Evolutionary conservation across 2,888 invertebrate species (phyloP).

Genomic region (Apomyelois bistriatella): DNA sequence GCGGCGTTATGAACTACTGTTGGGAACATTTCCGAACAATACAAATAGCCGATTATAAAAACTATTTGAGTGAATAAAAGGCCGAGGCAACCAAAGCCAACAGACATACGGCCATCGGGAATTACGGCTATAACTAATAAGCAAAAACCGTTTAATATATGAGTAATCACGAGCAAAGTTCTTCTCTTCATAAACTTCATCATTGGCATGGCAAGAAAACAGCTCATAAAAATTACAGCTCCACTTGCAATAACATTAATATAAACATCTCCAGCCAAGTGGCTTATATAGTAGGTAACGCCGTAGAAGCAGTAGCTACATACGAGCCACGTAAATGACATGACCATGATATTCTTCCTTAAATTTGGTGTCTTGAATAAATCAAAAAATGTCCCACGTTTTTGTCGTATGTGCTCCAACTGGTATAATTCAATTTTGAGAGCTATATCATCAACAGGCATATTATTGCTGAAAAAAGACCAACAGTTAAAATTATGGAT

Average conservation of each 20-base stretch:
- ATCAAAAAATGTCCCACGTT: conserved; percentile 77
- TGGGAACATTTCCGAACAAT: conserved; percentile 91
- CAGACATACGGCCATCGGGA: conserved; percentile 60
- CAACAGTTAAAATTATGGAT: too few relatives aligned
- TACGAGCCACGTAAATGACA: conserved; percentile 88
- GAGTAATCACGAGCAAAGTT: conserved; percentile 79
- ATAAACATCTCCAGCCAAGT: conserved; percentile 88
- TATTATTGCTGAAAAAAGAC: conserved; percentile 48
- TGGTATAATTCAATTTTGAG: conserved; percentile 53
- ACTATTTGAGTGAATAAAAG: conserved; percentile 88
- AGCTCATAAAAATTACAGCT: conserved; percentile 76
- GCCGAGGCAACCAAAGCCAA: conserved; percentile 84
- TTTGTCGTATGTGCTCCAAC: conserved; percentile 34
- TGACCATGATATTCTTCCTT: conserved; percentile 83
- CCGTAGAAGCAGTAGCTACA: conserved; percentile 88
- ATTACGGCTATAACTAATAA: conserved; percentile 81
- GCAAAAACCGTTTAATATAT: conserved; percentile 78
- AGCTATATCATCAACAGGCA: conserved; percentile 62
- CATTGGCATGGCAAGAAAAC: conserved; percentile 80
- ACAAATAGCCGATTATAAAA: conserved; percentile 90
- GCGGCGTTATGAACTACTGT: conserved; percentile 92
- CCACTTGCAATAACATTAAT: conserved; percentile 88
- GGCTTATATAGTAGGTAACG: conserved; percentile 87
- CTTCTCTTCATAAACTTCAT: conserved; percentile 83
- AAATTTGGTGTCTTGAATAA: conserved; percentile 84